A percentile compares a stretch with the other conserved stretches of the same genome.
These are phyloP conservation scores for Lepeophtheirus salmonis DNA, from an alignment of 1,140 invertebrate species.

Conservation along the genomic window DNA sequence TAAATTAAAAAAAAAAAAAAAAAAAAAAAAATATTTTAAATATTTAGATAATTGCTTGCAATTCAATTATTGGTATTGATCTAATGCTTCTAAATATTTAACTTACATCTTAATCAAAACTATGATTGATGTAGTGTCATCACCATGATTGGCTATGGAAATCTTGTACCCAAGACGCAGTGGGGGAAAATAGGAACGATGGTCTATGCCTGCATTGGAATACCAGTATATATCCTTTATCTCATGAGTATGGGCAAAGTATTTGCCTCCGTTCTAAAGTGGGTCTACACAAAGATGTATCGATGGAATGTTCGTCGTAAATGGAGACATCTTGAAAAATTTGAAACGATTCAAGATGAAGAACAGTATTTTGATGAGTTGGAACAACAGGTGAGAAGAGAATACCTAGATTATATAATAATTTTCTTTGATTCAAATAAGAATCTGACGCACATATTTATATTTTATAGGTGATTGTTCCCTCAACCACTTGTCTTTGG, in stretches of 20 bases:
- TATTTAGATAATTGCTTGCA: too few species aligned
- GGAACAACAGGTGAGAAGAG: constrained; percentile 10
- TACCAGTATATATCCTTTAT: constrained; percentile 73
- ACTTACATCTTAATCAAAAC: too few species aligned
- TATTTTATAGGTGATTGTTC: constrained; percentile 43
- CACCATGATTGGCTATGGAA: constrained; percentile 87
- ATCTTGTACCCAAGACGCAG: constrained; percentile 68
- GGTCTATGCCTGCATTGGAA: constrained; percentile 81
- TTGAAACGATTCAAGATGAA: background rate
- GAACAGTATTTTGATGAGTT: constrained; percentile 4
- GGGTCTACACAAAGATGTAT: constrained; percentile 22
- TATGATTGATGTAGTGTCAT: too few species aligned
- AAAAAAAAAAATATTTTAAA: too few species aligned
- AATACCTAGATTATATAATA: too few species aligned
- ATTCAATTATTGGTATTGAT: too few species aligned
- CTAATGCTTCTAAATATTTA: too few species aligned
- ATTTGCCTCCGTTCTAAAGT: constrained; percentile 23
- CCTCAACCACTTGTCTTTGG: constrained; percentile 78
- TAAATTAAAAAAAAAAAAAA: too few species aligned
- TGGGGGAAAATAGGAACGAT: constrained; percentile 82
- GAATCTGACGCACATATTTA: too few species aligned
- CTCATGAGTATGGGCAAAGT: constrained; percentile 68
- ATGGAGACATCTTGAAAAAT: constrained; percentile 14
- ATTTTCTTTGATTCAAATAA: too few species aligned
- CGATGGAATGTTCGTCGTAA: constrained; percentile 16